A percentile compares a stretch with the other conserved stretches of the same genome.
Evolutionary conservation across 2,113 vertebrate species (phyloP).

Genomic region (Gambusia holbrooki): DNA sequence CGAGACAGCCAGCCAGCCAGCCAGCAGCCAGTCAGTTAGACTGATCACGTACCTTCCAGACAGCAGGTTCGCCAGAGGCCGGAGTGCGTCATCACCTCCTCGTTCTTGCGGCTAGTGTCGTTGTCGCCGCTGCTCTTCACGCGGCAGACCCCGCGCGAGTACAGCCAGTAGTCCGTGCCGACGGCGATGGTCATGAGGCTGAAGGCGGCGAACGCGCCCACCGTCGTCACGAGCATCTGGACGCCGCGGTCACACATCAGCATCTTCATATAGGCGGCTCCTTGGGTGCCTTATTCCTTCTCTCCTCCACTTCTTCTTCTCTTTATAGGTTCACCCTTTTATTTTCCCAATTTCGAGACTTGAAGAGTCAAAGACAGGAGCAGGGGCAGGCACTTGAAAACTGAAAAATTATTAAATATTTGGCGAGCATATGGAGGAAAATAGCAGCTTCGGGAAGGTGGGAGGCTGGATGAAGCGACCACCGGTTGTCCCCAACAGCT

Average conservation of each 20-base stretch:
- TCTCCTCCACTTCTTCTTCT: slow-evolving; percentile 43
- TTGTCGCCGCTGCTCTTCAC: slow-evolving; percentile 91
- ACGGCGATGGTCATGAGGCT: slow-evolving; percentile 99
- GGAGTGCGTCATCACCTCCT: slow-evolving; percentile 99
- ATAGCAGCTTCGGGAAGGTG: slow-evolving; percentile 61
- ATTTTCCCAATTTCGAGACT: slow-evolving; percentile 66
- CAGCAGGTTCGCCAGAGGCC: slow-evolving; percentile 98
- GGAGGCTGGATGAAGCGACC: slow-evolving; percentile 58
- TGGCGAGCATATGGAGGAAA: slow-evolving; percentile 6
- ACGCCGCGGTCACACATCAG: slow-evolving; percentile 97
- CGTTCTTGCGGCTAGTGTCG: slow-evolving; percentile 97
- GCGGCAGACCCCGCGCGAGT: slow-evolving; percentile 95
- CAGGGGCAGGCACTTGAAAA: not conserved
- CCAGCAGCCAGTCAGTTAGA: slow-evolving; percentile 54
- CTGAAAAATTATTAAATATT: not conserved
- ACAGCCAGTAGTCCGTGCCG: slow-evolving; percentile 98
- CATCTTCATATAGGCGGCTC: slow-evolving; percentile 83
- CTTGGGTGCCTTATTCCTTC: slow-evolving; percentile 79
- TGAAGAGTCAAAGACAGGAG: slow-evolving; percentile 29
- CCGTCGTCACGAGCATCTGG: slow-evolving; percentile 98
- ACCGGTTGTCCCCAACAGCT: slow-evolving; percentile 57
- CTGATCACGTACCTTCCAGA: slow-evolving; percentile 91
- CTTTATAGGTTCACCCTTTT: slow-evolving; percentile 44
- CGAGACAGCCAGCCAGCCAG: slow-evolving; percentile 8
- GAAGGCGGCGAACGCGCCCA: slow-evolving; percentile 98